Evolutionary conservation across 2,797 vertebrate genomes (phyloP).

Genomic region (Coccyzus lansbergi): DNA sequence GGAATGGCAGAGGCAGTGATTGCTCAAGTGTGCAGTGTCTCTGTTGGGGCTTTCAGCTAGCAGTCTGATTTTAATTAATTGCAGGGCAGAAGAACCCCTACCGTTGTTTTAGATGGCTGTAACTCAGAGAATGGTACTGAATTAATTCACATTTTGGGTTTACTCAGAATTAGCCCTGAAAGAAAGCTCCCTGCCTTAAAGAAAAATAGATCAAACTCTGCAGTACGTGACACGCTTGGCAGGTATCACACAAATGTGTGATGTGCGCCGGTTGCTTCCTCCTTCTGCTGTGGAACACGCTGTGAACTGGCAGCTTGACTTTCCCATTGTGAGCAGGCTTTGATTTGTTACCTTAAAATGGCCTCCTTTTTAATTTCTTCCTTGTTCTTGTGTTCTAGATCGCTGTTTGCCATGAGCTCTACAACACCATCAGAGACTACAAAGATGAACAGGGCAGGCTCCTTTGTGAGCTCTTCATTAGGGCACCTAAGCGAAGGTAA

Average conservation of each 20-base stretch:
- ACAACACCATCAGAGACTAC: conserved; percentile 94
- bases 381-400: conserved; percentile 79
- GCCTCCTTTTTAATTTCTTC: background rate
- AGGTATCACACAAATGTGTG: background rate
- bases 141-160: background rate
- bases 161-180: background rate
- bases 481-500: conserved; percentile 96
- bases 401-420: conserved; percentile 96
- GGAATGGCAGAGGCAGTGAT: background rate
- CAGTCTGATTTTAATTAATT: conserved; percentile 1
- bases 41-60: background rate
- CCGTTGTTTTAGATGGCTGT: background rate
- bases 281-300: background rate
- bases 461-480: conserved; percentile 92
- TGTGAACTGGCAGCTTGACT: background rate
- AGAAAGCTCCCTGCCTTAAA: background rate
- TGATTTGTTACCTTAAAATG: background rate
- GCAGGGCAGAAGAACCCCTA: background rate
- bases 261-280: background rate
- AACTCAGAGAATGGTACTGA: background rate
- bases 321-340: background rate
- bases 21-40: background rate
- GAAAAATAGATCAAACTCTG: background rate
- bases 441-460: conserved; percentile 95
- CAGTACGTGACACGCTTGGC: background rate